Evolutionary conservation across 2,113 vertebrate species (phyloP), one percentile per base, ranked within the genome.

Genomic region (Myodes glareolus): DNA sequence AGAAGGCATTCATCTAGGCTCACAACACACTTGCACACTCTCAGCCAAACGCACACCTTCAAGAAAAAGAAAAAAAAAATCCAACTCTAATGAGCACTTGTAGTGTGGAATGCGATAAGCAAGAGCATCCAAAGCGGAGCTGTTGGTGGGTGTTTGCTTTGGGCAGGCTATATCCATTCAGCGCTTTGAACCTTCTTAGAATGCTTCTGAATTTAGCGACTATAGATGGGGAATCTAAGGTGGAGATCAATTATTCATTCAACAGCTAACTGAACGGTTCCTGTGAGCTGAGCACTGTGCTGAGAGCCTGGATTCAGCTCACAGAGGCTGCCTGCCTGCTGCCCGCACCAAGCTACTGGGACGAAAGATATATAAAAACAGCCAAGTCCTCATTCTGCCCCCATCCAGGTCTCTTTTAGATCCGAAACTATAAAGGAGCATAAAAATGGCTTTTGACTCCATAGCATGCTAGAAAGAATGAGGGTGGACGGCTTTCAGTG

Each of bases 1-100:
- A 96, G 86, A 96, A 91, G 81, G 97, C 96, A 88, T 98, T 97
- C 96, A 95, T 88, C 88, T 50, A 77, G 95, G 85, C 96, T 97
- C 80, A 25, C 67, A 86, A 94, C 76, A 58, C 58, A 58, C 19
- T 58, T 2, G 58, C 58, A 58, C 58, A 96, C 92, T 96, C 94
- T 95, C 95, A 82, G 81, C 81, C 68, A 80, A 97, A 96, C 1
- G 61, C 45, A 92, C 89, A 97, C 95, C 96, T 98, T 95, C 45
- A 47, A 94, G 90, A 94, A 67, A 88, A n/a, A 92, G 67, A 88
- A 31, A 77, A 90, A 90, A 90, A 47, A 78, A 78, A 86, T 25
- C 2, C 36, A 96, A 89, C 89, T 67, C 82, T 97, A 97, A 95
- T 96, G 96, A 97, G 94, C 82, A 91, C 96, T 96, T 94, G 58